Evolutionary conservation across 2,113 vertebrate genomes (phyloP).

Genomic region (Poeciliopsis turrubarensis): DNA sequence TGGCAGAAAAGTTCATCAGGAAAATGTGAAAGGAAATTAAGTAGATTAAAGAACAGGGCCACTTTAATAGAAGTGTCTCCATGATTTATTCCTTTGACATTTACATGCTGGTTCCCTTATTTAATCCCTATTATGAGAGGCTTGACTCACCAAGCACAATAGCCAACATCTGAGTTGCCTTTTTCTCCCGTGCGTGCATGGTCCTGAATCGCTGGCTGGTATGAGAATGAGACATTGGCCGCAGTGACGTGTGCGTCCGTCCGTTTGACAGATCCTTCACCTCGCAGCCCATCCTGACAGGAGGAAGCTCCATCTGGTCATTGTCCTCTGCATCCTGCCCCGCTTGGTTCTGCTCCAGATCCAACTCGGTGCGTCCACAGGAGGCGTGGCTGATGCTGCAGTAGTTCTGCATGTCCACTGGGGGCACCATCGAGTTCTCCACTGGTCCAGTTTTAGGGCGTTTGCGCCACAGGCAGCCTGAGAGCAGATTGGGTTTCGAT

Average conservation of each 20-base stretch:
- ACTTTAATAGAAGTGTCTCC: neutral
- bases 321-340: constrained; percentile 41
- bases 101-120: constrained; percentile 24
- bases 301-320: constrained; percentile 32
- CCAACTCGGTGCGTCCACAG: constrained; percentile 75
- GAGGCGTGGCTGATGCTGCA: constrained; percentile 89
- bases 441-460: constrained; percentile 72
- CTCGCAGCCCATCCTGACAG: constrained; percentile 77
- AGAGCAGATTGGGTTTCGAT: constrained; percentile 64
- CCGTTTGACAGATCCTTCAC: constrained; percentile 86
- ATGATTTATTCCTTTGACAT: constrained; percentile 26
- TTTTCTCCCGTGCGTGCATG: constrained; percentile 90
- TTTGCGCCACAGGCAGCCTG: constrained; percentile 74
- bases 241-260: constrained; percentile 82
- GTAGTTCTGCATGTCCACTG: constrained; percentile 83
- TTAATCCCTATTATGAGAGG: neutral
- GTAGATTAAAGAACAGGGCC: neutral
- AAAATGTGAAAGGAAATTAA: constrained; percentile 3
- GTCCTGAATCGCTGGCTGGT: constrained; percentile 76
- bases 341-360: constrained; percentile 57
- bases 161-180: constrained; percentile 94
- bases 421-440: constrained; percentile 77
- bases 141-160: constrained; percentile 91
- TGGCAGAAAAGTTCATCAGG: neutral
- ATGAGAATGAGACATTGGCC: constrained; percentile 65